Conservation (phyloP, 2,113 vertebrate genomes). For the Cervus canadensis region DNA sequence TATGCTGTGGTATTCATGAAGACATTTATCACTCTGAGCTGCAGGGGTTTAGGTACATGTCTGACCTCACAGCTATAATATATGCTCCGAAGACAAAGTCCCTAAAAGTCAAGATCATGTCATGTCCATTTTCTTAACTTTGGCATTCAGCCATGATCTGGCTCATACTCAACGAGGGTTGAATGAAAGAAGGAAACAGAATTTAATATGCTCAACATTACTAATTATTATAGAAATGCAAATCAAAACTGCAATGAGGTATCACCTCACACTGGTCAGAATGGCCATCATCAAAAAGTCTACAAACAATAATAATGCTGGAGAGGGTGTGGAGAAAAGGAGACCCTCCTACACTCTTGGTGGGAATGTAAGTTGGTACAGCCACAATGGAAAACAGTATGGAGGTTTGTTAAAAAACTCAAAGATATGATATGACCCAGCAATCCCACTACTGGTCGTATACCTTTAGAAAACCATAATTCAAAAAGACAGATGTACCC, state of each 20-base stretch:
- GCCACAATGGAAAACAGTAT: neutral
- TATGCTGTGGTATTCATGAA: constrained; percentile 1
- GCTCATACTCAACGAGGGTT: neutral
- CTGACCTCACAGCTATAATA: neutral
- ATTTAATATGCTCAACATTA: neutral
- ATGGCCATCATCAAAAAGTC: neutral
- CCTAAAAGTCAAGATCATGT: neutral
- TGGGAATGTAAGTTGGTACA: neutral
- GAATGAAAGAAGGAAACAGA: neutral
- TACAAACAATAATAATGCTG: neutral
- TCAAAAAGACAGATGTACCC: neutral
- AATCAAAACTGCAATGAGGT: neutral
- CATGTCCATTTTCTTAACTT: neutral
- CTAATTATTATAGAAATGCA: neutral
- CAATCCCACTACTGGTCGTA: neutral
- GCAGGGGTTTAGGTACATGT: neutral
- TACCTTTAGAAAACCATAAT: neutral
- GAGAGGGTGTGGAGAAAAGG: neutral
- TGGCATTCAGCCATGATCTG: neutral
- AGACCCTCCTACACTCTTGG: neutral
- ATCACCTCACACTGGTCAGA: neutral
- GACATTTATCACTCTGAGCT: neutral
- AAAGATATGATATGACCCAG: neutral
- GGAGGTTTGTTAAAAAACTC: neutral
- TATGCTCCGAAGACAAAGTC: neutral